Conservation (phyloP, 2,888 invertebrate genomes). For the Odiellus spinosus region DNA sequence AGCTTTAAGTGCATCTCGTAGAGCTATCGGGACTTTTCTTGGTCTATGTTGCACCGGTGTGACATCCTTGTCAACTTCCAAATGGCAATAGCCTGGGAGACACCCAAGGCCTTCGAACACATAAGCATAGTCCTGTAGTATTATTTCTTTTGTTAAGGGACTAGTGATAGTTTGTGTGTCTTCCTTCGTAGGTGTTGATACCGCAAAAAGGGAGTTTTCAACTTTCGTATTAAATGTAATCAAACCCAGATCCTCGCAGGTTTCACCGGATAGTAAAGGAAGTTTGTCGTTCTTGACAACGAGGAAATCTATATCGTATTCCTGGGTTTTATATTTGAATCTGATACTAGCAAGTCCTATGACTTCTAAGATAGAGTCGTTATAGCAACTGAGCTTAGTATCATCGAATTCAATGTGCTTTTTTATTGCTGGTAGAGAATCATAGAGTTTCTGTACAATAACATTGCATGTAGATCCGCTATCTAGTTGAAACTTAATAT, state of each 20-base stretch:
- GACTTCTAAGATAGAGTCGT: too few relatives aligned
- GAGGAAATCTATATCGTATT: too few relatives aligned
- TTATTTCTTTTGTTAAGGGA: background rate
- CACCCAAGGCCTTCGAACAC: slow-evolving; percentile 4
- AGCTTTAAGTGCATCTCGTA: slow-evolving; percentile 4
- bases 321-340: too few relatives aligned
- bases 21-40: slow-evolving; percentile 1
- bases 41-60: background rate
- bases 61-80: background rate
- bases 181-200: background rate
- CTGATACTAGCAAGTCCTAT: too few relatives aligned
- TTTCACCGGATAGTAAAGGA: too few relatives aligned
- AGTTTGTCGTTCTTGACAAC: too few relatives aligned
- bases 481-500: too few relatives aligned
- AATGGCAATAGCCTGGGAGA: background rate
- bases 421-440: too few relatives aligned
- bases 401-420: too few relatives aligned
- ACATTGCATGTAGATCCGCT: too few relatives aligned
- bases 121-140: slow-evolving; percentile 4
- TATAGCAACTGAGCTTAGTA: too few relatives aligned
- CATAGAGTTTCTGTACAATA: too few relatives aligned
- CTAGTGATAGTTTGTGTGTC: background rate
- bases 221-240: background rate
- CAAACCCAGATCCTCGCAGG: background rate
- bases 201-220: background rate